A percentile compares a stretch with the other conserved stretches of the same genome.
Conservation (phyloP, 2,797 vertebrate genomes). For the Martes flavigula region DNA sequence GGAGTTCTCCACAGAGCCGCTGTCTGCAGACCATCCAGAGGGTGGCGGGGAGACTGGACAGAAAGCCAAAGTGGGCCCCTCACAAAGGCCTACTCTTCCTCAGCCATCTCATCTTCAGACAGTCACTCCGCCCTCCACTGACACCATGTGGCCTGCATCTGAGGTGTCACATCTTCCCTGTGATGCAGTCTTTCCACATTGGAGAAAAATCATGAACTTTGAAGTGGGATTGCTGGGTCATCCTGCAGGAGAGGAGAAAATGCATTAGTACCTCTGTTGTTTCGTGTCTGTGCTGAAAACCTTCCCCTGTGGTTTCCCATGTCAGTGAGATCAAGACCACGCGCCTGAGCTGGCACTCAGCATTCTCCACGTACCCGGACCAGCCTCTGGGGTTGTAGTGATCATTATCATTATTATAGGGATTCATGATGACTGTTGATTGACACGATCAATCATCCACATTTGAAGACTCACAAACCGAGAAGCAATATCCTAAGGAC, state of each 20-base stretch:
- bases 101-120: not conserved
- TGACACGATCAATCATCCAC: not conserved
- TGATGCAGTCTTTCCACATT: not conserved
- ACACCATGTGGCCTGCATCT: accelerated
- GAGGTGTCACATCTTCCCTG: not conserved
- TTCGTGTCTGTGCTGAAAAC: not conserved
- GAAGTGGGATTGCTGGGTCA: not conserved
- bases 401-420: not conserved
- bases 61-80: not conserved
- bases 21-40: not conserved
- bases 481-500: not conserved
- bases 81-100: not conserved
- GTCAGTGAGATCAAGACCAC: not conserved
- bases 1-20: not conserved
- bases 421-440: not conserved
- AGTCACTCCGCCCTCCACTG: no score
- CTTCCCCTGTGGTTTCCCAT: accelerated
- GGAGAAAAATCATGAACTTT: not conserved
- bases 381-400: not conserved
- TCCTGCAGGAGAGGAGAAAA: not conserved
- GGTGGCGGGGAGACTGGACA: not conserved
- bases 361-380: accelerated
- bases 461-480: accelerated
- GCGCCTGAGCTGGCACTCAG: not conserved
- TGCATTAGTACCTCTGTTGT: not conserved